Evolutionary conservation across 2,797 vertebrate genomes (phyloP).

Genomic region (Lateolabrax maculatus): DNA sequence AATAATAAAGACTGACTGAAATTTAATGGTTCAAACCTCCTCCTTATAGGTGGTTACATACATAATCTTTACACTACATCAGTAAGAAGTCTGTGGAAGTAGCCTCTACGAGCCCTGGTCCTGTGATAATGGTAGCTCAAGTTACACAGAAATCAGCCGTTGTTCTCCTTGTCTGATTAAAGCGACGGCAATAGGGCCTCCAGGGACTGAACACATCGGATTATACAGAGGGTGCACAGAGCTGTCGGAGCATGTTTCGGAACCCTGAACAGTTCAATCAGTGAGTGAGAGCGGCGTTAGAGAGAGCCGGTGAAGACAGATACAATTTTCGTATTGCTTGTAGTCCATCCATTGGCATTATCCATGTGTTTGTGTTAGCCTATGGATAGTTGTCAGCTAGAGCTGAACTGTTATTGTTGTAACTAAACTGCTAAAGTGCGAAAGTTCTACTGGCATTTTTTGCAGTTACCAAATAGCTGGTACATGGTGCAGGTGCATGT

Average conservation of each 20-base stretch:
- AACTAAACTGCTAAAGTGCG: background rate
- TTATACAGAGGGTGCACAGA: background rate
- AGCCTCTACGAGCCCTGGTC: background rate
- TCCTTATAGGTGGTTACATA: background rate
- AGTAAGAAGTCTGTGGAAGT: background rate
- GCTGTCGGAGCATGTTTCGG: background rate
- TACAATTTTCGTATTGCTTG: background rate
- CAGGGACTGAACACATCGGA: background rate
- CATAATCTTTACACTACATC: background rate
- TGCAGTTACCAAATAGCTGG: background rate
- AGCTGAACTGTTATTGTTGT: background rate
- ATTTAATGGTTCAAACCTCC: background rate
- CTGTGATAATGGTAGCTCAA: background rate
- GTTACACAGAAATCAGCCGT: background rate
- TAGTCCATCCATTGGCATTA: background rate
- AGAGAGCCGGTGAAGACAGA: background rate
- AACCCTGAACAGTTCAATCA: background rate
- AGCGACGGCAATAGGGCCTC: background rate
- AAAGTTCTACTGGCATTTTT: background rate
- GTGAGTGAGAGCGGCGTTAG: no score
- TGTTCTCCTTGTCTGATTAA: background rate
- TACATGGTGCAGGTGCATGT: no score
- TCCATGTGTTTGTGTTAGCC: background rate
- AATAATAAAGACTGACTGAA: background rate
- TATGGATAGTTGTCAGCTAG: background rate